Conservation (phyloP, 2,797 vertebrate species). For the Hydrolagus colliei region DNA sequence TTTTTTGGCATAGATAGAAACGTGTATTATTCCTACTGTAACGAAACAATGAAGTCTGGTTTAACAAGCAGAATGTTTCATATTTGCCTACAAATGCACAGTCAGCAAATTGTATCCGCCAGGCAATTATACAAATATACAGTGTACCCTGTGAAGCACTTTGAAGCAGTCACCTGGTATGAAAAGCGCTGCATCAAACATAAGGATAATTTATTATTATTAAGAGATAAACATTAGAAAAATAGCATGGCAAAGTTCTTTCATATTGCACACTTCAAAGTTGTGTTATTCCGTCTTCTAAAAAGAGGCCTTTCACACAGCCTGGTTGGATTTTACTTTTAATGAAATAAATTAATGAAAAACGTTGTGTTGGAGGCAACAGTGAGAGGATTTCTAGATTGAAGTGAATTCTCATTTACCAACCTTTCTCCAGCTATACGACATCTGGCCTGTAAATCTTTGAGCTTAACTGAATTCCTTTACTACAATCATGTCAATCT, state of each 20-base stretch:
- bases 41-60: not conserved
- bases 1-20: not conserved
- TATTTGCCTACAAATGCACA: no score
- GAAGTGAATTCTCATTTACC: constrained; percentile 32
- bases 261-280: not conserved
- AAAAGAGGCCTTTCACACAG: not conserved
- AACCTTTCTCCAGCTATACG: constrained; percentile 29
- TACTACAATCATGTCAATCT: constrained; percentile 32
- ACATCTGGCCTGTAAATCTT: constrained; percentile 34
- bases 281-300: constrained; percentile 7
- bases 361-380: constrained; percentile 29
- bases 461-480: constrained; percentile 32
- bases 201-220: no score
- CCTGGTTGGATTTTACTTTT: constrained; percentile 21
- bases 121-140: no score
- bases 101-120: no score
- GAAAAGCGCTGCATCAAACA: no score
- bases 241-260: not conserved
- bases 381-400: constrained; percentile 28
- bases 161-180: no score
- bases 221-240: no score
- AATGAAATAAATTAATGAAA: constrained; percentile 33
- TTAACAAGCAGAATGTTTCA: not conserved
- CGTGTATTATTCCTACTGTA: not conserved
- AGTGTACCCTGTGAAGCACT: no score